Evolutionary conservation across 2,797 vertebrate genomes (phyloP).

Genomic region (Presbytis comata): DNA sequence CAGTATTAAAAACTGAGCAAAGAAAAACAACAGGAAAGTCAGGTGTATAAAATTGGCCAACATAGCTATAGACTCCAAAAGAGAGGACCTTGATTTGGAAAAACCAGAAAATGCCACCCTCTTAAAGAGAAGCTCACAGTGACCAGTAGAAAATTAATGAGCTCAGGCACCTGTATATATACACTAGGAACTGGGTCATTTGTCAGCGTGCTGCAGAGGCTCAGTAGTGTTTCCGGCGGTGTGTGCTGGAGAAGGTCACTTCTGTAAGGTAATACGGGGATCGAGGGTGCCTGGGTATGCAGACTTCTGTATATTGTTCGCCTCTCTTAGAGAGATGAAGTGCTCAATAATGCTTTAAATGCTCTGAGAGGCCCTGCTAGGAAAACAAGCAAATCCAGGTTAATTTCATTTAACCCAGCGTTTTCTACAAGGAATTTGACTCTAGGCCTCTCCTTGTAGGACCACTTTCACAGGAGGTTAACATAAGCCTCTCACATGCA

Average conservation of each 20-base stretch:
- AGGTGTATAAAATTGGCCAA: background rate
- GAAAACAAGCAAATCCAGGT: background rate
- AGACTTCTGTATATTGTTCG: too few species aligned
- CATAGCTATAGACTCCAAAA: background rate
- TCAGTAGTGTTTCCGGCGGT: rapidly evolving
- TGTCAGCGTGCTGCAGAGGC: background rate
- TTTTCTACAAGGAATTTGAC: background rate
- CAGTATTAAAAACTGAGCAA: background rate
- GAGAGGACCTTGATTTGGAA: background rate
- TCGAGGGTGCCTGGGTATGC: too few species aligned
- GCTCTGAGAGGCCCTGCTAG: background rate
- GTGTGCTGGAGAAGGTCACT: background rate
- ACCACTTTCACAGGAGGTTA: background rate
- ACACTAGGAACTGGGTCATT: rapidly evolving
- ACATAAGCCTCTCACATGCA: rapidly evolving
- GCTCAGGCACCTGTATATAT: background rate
- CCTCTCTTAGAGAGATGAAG: background rate
- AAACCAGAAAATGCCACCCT: too few species aligned
- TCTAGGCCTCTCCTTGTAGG: background rate
- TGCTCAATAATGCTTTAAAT: background rate
- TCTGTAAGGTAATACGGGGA: rapidly evolving
- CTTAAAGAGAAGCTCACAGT: background rate
- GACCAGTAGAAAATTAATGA: background rate
- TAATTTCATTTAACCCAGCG: background rate
- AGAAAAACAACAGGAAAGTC: background rate